phyloP scores from a whole-genome alignment of 2,888 invertebrate species.

The Aphodius granarius region DNA sequence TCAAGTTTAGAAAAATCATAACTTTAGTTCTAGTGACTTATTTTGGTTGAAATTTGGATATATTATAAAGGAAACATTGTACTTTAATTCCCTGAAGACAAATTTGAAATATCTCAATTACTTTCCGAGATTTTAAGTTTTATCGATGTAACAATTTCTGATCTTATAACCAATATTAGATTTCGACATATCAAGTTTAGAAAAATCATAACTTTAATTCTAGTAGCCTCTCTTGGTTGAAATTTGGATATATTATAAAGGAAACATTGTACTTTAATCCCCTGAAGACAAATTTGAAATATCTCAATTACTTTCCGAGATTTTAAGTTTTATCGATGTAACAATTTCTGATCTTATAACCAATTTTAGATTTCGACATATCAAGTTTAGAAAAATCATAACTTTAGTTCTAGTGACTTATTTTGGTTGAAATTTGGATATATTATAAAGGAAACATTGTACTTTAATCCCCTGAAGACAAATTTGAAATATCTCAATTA shows the following conservation, averaged over 20 bases:
- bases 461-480: background rate
- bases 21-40: too few relatives aligned
- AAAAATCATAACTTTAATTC: background rate
- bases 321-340: background rate
- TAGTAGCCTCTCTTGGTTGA: background rate
- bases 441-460: background rate
- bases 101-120: too few relatives aligned
- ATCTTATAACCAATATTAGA: background rate
- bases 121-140: too few relatives aligned
- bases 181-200: background rate
- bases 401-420: background rate
- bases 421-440: background rate
- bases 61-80: too few relatives aligned
- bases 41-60: too few relatives aligned
- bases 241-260: background rate
- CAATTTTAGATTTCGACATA: background rate
- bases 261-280: background rate
- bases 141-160: too few relatives aligned
- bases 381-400: background rate
- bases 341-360: too few relatives aligned
- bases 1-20: too few relatives aligned
- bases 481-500: background rate
- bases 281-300: background rate
- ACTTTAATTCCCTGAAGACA: too few relatives aligned
- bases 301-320: background rate